These are phyloP conservation scores for Acridotheres tristis DNA, from an alignment of 2,797 vertebrate species.

Conservation along the genomic window DNA sequence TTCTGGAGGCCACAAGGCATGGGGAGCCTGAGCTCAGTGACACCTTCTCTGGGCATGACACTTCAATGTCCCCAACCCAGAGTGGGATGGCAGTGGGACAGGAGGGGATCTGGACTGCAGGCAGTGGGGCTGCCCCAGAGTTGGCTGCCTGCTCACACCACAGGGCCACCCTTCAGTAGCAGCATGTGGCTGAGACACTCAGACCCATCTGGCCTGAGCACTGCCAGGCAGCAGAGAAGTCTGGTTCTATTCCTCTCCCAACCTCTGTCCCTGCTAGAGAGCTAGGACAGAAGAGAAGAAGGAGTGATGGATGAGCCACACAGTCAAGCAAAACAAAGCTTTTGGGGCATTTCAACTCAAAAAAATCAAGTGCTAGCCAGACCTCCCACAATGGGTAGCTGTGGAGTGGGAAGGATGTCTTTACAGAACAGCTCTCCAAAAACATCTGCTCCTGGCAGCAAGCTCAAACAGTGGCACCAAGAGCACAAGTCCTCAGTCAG, in stretches of 20 bases:
- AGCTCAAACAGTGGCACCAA: not conserved
- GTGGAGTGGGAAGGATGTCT: not conserved
- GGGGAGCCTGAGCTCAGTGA: not conserved
- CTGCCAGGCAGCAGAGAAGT: not conserved
- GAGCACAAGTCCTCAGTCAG: not conserved
- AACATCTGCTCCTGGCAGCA: not conserved
- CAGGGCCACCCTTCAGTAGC: not conserved
- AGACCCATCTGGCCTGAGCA: no score
- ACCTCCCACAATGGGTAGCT: not conserved
- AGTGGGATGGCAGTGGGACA: not conserved
- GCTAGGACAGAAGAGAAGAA: not conserved
- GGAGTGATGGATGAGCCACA: not conserved
- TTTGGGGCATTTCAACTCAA: not conserved
- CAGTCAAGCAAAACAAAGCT: not conserved
- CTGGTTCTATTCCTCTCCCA: not conserved
- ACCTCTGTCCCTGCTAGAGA: not conserved
- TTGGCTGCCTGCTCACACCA: not conserved
- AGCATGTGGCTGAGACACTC: accelerated
- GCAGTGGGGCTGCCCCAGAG: not conserved
- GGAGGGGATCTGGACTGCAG: not conserved
- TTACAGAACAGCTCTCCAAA: not conserved
- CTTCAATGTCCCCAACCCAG: no score
- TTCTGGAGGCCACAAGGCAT: not conserved
- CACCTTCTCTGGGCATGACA: not conserved
- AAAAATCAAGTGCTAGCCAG: not conserved